Evolutionary conservation across 2,888 invertebrate genomes (phyloP), one percentile per base, ranked within the genome.

Genomic region (Volucella inanis): DNA sequence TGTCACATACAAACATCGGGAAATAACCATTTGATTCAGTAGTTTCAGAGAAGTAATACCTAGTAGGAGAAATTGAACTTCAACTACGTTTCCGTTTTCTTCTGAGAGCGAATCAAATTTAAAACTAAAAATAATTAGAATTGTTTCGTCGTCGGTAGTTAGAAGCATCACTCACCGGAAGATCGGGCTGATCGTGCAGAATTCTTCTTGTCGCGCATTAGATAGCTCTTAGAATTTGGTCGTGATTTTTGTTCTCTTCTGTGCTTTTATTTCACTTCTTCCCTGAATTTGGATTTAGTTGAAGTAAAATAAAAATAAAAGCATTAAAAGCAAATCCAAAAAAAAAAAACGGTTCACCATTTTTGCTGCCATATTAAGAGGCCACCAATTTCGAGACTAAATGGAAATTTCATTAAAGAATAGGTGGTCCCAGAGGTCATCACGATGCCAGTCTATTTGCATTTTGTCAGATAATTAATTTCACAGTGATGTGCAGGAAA

Each of bases 91-190:
- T 9, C 45, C 18, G 15, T 47, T 57, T 41, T 31, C 2, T 39
- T 65, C 9, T 22, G 43, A 22, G 54, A 10, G 18, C 22, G 52
- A 71, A 70, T 59, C 57, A 43, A 71, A 81, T 64, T 57, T 52
- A 77, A 81, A 71, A 64, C 41, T 71, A 70, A 70, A 81, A 77
- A 76, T 71, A 81, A 81, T 81, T 81, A 81, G 68, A 81, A 81
- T 77, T 76, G 70, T 62, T 70, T 77, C 47, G 18, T 47, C 70
- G 64, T 54, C 70, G 57, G 57, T 43, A 71, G 64, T 78, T 54
- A 59, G 52, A 50, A 68, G 62, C 10, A 45, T 3, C 50, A 54
- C n/a, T 38, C 62, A 76, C 47, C 22, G 31, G 52, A 72, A 76
- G 76, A 81, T 81, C 64, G 38, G 52, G 57, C 45, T 59, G 81